Evolutionary conservation across 2,797 vertebrate species (phyloP), one percentile per base, ranked within the genome.

Genomic region (Sarcophilus harrisii): DNA sequence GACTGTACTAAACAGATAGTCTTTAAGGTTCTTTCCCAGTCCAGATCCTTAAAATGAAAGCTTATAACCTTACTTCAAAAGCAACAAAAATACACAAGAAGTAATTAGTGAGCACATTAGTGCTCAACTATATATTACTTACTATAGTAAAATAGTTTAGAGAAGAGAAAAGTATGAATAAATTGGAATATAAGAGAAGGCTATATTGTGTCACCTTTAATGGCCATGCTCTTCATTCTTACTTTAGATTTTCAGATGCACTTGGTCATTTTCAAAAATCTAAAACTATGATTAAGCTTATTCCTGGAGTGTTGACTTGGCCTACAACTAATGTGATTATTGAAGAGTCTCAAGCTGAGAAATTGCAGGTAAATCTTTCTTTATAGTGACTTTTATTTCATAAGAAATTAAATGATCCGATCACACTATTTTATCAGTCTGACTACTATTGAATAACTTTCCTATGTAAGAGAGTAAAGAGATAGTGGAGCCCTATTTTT

Each of bases 291-390:
- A 98, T 99, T 81, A 99, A 98, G 96, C 99, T 99, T 96, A 98
- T 99, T 1, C 99, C 99, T 54, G 99, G 99, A 90, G 99, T 99
- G 97, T 98, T 99, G 95, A 99, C 99, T 9, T 99, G 99, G 99
- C 99, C 99, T 13, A 99, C 99, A 95, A 99, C 99, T 1, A 99
- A 98, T 96, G 98, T 98, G 93, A 97, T 99, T 90, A 99, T 99
- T 57, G 98, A 99, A 98, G 99, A 99, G 98, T 99, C 99, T 0
- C 98, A 98, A 58, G 97, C 95, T 57, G 98, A 98, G 93, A 98
- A 98, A 93, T 98, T 99, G 95, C 98, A 98, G 98, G 99, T 99
- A 96, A 94, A 89, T 28, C 0, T 45, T 92, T 57, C 55, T 81
- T 91, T 95, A 38, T 94, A 87, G 49, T 57, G 38, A 81, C 18